Base-by-base conservation (phyloP, 2,888 invertebrate genomes). In the Stenichneumon culpator region DNA sequence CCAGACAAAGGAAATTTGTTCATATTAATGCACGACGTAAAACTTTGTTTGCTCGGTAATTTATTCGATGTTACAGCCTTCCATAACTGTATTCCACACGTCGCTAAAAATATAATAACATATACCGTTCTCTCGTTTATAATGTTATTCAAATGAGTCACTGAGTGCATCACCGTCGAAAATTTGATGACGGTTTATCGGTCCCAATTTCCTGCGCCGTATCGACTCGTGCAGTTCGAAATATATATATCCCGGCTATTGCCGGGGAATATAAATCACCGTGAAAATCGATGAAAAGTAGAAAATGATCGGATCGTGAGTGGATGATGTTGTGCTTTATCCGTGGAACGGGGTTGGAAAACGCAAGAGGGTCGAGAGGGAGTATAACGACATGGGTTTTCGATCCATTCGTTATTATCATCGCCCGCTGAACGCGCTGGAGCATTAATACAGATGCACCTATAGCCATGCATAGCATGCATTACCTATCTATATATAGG, bases 401-500 rank as follows among this genome's bases (percentile, higher is more conserved):
- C 83, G 83, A 86, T 80, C 77, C 77, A 77, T 83, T 86, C 80
- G 77, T 83, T 80, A 78, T 86, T 78, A 80, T 77, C 82, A 44
- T 73, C 77, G 73, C 63, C 47, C 70, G 28, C n/a, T 60, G 57
- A 70, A 69, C 44, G 44, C 32, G 5, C 39, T 16, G 25, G 39
- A 39, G 39, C 73, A 80, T 80, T 86, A 39, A 83, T 74, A 80
- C 60, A 63, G 80, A 36, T 14, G 32, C 68, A 73, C 57, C 68
- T 22, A 77, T 54, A 57, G 77, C 32, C 28, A 50, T 84, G 39
- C 28, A 67, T 50, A 16, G 65, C 36, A 39, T 70, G 22, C 47
- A 72, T 69, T 68, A 57, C 50, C 63, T 14, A n/a, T 73, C 68
- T 39, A 3, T 36, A 74, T 36, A 52, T 28, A 47, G 19, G 28